Evolutionary conservation across 2,797 vertebrate genomes (phyloP).

Genomic region (Hoplostethus atlanticus): DNA sequence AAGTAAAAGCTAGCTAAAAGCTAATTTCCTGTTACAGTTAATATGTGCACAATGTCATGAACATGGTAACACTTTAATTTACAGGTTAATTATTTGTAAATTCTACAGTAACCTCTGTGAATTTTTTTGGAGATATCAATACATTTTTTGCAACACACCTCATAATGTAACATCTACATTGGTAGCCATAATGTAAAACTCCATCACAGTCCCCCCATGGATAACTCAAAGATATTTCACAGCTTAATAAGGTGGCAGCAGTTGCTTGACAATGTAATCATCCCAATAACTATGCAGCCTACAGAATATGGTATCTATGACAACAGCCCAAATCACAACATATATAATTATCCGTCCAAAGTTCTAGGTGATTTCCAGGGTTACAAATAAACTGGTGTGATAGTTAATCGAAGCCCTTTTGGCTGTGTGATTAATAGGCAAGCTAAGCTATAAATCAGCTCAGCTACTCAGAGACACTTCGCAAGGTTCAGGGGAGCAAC

Average conservation of each 20-base stretch:
- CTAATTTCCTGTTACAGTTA: neutral
- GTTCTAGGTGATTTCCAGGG: slow-evolving; percentile 29
- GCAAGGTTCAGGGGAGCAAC: slow-evolving; percentile 49
- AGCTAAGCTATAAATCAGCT: neutral
- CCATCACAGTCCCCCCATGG: too few relatives aligned
- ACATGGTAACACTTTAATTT: neutral
- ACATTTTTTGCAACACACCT: too few relatives aligned
- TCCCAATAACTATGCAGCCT: neutral
- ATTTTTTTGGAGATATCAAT: too few relatives aligned
- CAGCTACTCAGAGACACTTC: slow-evolving; percentile 25
- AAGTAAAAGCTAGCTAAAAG: too few relatives aligned
- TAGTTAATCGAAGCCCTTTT: slow-evolving; percentile 9
- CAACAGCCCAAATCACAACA: slow-evolving; percentile 15
- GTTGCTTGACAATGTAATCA: neutral
- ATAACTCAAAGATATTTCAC: neutral
- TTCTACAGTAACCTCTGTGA: neutral
- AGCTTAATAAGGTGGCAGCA: neutral
- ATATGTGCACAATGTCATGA: neutral
- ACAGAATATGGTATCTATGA: neutral
- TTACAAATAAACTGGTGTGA: neutral
- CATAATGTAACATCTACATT: too few relatives aligned
- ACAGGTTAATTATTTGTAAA: neutral
- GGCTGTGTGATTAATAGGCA: neutral
- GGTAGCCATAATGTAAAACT: too few relatives aligned
- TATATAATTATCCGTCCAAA: slow-evolving; percentile 26